Percentiles rank a stretch among this genome's conserved stretches.
phyloP scores from a whole-genome alignment of 2,888 invertebrate species.

The Hyposoter dolosus region DNA sequence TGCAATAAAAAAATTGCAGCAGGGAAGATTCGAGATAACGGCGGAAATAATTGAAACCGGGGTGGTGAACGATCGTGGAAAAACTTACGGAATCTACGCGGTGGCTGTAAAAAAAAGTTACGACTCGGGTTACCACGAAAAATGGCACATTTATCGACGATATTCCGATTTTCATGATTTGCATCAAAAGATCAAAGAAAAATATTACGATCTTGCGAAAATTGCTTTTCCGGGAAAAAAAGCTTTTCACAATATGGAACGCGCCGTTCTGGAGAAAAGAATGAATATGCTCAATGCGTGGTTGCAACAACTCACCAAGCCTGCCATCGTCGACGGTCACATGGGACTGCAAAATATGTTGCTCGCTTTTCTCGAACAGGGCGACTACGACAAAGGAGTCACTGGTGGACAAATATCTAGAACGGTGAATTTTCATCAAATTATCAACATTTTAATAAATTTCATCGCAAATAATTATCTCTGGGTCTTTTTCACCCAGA shows the following conservation, averaged over 20 bases:
- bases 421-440: conserved; percentile 84
- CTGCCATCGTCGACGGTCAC: conserved; percentile 87
- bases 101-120: conserved; percentile 91
- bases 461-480: background rate
- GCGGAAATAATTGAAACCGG: conserved; percentile 86
- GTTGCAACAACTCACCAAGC: conserved; percentile 89
- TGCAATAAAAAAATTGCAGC: conserved; percentile 82
- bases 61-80: conserved; percentile 92
- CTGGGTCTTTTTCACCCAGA: background rate
- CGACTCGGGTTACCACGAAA: conserved; percentile 89
- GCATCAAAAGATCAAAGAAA: conserved; percentile 92
- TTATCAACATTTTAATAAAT: background rate
- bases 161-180: conserved; percentile 98
- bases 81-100: conserved; percentile 95
- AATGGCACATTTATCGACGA: conserved; percentile 96
- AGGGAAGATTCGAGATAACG: conserved; percentile 81
- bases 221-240: conserved; percentile 96
- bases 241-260: conserved; percentile 96
- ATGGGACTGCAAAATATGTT: conserved; percentile 88
- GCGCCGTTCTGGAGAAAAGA: conserved; percentile 93
- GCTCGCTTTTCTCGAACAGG: conserved; percentile 89
- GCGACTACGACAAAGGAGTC: conserved; percentile 89
- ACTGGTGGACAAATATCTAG: conserved; percentile 87
- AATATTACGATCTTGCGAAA: conserved; percentile 92
- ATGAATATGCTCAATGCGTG: conserved; percentile 93